Base-by-base conservation (phyloP, 2,888 invertebrate species). In the Drosophila meridionalis region DNA sequence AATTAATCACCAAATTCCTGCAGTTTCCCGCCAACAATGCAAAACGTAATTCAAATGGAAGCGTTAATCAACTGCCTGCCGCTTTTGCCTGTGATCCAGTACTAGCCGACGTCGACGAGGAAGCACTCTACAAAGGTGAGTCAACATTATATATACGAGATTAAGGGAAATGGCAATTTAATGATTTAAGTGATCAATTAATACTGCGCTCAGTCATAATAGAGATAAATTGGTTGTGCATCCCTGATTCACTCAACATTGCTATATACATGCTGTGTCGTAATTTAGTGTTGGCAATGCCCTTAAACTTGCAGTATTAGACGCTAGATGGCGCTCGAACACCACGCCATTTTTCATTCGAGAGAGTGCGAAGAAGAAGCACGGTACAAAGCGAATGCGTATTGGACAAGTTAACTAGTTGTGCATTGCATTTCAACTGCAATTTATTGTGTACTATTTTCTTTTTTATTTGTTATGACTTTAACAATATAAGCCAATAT, bases 61-160 rank as follows among this genome's bases (percentile, higher is more conserved):
- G 43, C 32, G 26, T 57, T 67, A 53, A 71, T 66, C 42, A 74
- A 73, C 9, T 83, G 80, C 69, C 78, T 7, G 87, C 90, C 52
- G 87, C 91, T 14, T 90, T 92, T 43, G 68, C 90, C 8, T 93
- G 89, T 80, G 93, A 93, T 53, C 91, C 92, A 11, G 70, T 83
- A 28, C 83, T 93, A 62, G 81, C 86, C 42, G 92, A 92, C 2
- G 76, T 87, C 28, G 92, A 92, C 71, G 92, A 92, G 74, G 84
- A 90, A 28, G 69, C 80, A 20, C 66, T 91, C 26, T 92, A 92
- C 69, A 86, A 84, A 78, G 91, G 92, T 92, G 80, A 85, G 90
- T 77, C 4, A 32, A 32, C 38, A 14, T 7, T 36, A 4, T 52
- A 1, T 6, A 20, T 47, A 28, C 28, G 34, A 20, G 38, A 28